Evolutionary conservation across 2,113 vertebrate genomes (phyloP), one percentile per base, ranked within the genome.

Genomic region (Laticauda laticaudata): DNA sequence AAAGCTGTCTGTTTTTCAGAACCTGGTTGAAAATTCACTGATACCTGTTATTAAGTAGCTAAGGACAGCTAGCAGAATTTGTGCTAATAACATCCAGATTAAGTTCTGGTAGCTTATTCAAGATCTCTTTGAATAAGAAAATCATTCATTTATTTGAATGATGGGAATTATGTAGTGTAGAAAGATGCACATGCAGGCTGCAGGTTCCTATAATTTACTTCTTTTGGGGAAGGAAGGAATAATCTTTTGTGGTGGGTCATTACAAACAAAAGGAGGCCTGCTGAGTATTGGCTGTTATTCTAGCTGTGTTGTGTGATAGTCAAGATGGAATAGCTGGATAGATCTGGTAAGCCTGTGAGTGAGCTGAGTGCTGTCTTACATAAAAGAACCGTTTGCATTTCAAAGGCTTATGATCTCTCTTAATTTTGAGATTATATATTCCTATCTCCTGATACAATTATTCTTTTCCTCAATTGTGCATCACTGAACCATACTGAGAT

Each of bases 341-440:
- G 75, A 21, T 81, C 75, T 81, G 34, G 34, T 21, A 81, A 48
- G 55, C 24, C n/a, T 54, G 51, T 26, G 57, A 87, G 1, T 23
- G 6, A 18, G 23, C 8, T 43, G 54, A 88, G 23, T 29, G 51
- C 4, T 55, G 34, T 88, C 21, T 18, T 81, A 18, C 9, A 45
- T 10, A 56, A 56, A 15, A 81, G 75, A 21, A 43, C 75, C 7
- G 1, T 21, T 24, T 75, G 12, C 18, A 90, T 45, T 59, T 48
- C 34, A 34, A 91, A 93, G 21, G 8, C 51, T 95, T 8, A 1
- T 8, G 93, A 93, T 57, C 64, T 89, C 91, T 39, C 3, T 91
- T 93, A 61, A 90, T 29, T 23, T 48, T 51, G 56, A 29, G 20
- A 90, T 55, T 12, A 4, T 91, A 89, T 92, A 2, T 93, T 94